Evolutionary conservation across 2,888 invertebrate genomes (phyloP), one percentile per base, ranked within the genome.

Genomic region (Sinopyrophorus schimmeli): DNA sequence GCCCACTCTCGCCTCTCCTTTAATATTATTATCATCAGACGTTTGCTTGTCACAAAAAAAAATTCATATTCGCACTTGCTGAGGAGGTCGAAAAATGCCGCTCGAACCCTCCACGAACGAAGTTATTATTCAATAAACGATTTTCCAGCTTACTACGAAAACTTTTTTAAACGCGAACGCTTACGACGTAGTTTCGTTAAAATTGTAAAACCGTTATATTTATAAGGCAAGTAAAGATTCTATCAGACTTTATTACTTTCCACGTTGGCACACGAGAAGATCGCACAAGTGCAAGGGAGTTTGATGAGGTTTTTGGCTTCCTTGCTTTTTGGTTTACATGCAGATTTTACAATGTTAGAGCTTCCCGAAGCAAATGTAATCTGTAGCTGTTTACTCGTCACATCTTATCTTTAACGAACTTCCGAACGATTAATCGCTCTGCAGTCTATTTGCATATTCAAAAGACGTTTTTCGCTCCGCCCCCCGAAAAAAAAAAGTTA

Each of bases 41-140:
- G 21, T 40, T 30, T 30, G n/a, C n/a, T 12, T 12, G 9, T 10
- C 3, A 20, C 12, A 27, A 12, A 14, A 40, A 38, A 40, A 40
- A 40, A 21, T 26, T 40, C 28, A 40, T 40, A 40, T 40, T 40
- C 39, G 30, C 39, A 30, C 39, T 14, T 18, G 16, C 27, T 14
- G 9, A 11, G 18, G 38, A 40, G 15, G 30, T 30, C 39, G 30
- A 40, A 40, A 30, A 40, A 40, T 40, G 7, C 9, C 15, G 28
- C 30, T 12, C 21, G 10, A 14, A 40, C 27, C 20, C 5, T 5
- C 12, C 39, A 12, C 35, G 18, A 26, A 23, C 15, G n/a, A 40
- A 27, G 39, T 40, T 40, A 40, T 40, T 40, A 40, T 40, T 40
- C 39, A 30, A 40, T 40, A 40, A 40, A 11, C 11, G 39, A 21